A percentile compares a stretch with the other conserved stretches of the same genome.
phyloP scores from a whole-genome alignment of 2,113 vertebrate species.

The Mellivora capensis region DNA sequence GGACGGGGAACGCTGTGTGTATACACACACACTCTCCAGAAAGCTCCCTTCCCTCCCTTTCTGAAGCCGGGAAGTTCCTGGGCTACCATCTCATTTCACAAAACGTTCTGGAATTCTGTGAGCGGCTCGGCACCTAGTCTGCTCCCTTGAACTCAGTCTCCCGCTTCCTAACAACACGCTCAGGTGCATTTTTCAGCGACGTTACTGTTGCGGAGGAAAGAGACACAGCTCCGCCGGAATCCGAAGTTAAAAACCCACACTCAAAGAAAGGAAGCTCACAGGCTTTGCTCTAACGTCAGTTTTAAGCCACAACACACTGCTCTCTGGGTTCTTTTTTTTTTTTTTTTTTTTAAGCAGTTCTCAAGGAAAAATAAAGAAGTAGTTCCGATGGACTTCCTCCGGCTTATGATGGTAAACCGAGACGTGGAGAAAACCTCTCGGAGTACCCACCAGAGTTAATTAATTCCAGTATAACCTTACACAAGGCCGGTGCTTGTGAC shows the following conservation, averaged over 20 bases:
- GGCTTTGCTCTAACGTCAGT: conserved; percentile 58
- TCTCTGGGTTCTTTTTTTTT: neutral
- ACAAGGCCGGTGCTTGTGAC: conserved; percentile 64
- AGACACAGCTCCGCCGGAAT: neutral
- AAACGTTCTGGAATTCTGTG: neutral
- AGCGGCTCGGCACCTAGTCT: neutral
- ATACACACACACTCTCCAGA: neutral
- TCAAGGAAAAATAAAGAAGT: conserved; percentile 63
- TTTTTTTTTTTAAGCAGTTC: neutral
- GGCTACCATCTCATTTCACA: neutral
- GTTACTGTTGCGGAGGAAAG: neutral
- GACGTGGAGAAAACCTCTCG: conserved; percentile 73
- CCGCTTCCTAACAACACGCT: neutral
- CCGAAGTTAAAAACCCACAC: neutral
- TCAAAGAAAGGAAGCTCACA: neutral
- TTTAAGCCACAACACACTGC: neutral
- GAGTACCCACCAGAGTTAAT: conserved; percentile 79
- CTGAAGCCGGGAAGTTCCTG: neutral
- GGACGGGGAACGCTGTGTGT: neutral
- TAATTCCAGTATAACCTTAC: conserved; percentile 73
- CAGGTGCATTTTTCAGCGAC: neutral
- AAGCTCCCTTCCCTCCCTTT: neutral
- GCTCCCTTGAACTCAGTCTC: neutral
- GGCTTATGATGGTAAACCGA: conserved; percentile 61
- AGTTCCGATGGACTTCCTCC: conserved; percentile 60